Evolutionary conservation across 2,888 invertebrate species (phyloP), one percentile per base, ranked within the genome.

Genomic region (Tinea pellionella): DNA sequence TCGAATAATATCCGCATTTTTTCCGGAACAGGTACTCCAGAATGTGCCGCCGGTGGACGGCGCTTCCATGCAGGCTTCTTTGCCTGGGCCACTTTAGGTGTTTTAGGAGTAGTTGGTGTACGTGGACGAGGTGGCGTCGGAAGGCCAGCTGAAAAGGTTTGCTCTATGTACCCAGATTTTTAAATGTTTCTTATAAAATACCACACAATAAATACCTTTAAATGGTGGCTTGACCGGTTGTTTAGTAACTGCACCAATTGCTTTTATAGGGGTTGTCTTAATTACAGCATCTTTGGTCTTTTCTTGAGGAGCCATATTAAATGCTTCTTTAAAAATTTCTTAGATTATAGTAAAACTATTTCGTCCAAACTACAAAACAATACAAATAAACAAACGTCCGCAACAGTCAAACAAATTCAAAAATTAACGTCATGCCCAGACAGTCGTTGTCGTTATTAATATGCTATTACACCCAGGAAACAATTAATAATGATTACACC

Each of bases 1-100:
- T 71, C 71, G 24, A 79, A 64, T 4, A 82, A 59, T 56, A 71
- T 75, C 60, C 70, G 78, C 80, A 87, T 81, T 63, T 83, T 84
- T 60, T 80, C 82, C 0, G 86, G 83, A 0, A 84, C 74, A 0
- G 85, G 86, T 0, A 87, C 84, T 1, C 86, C 86, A 0, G 85
- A 85, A 61, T 87, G 86, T 0, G 86, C 86, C 0, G 81, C 76
- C 62, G 77, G 78, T 0, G 80, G 83, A 0, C 79, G 72, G 2
- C 75, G 66, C 24, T 80, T 81, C 75, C 78, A 77, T 0, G 69
- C 62, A 0, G 57, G 57, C 61, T 80, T 81, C n/a, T 77, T 80
- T 0, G 67, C 74, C 66, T 9, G 19, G 18, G 1, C 24, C 24
- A 24, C 24, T 53, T 53, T 53, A 9, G 24, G 53, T 1, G 53